Evolutionary conservation across 2,113 vertebrate species (phyloP).

Genomic region (Anser cygnoides): DNA sequence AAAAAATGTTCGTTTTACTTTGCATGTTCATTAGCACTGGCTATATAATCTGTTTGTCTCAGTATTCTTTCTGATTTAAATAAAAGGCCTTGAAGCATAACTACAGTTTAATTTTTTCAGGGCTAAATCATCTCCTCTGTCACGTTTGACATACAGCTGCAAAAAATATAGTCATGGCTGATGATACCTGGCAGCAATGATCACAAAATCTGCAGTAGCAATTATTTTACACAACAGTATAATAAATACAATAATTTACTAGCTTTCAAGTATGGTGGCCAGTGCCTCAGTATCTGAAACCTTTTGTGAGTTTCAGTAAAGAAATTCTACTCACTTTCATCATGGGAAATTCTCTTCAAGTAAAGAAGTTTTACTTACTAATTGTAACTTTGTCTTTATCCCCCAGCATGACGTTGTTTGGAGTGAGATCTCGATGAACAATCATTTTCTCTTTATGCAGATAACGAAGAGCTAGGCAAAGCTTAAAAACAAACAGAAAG

Average conservation of each 20-base stretch:
- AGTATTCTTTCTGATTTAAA: background rate
- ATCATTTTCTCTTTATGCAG: slow-evolving; percentile 92
- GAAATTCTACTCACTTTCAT: background rate
- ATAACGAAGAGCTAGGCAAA: slow-evolving; percentile 88
- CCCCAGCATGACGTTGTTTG: slow-evolving; percentile 89
- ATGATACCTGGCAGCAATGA: background rate
- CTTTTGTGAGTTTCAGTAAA: background rate
- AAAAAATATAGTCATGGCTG: background rate
- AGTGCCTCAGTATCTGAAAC: background rate
- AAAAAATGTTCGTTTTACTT: background rate
- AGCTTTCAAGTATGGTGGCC: background rate
- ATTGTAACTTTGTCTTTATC: slow-evolving; percentile 89
- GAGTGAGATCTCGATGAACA: slow-evolving; percentile 87
- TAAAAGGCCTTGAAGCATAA: background rate
- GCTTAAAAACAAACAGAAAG: slow-evolving; percentile 71
- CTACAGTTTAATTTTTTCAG: background rate
- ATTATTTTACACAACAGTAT: background rate
- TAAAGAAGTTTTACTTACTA: slow-evolving; percentile 77
- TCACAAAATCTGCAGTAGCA: background rate
- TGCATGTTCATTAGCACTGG: background rate
- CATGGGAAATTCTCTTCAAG: background rate
- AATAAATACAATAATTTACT: background rate
- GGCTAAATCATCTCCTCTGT: background rate
- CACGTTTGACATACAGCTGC: background rate
- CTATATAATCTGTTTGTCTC: background rate